Base-by-base conservation (phyloP, 2,113 vertebrate genomes). In the Aegotheles bennettii region DNA sequence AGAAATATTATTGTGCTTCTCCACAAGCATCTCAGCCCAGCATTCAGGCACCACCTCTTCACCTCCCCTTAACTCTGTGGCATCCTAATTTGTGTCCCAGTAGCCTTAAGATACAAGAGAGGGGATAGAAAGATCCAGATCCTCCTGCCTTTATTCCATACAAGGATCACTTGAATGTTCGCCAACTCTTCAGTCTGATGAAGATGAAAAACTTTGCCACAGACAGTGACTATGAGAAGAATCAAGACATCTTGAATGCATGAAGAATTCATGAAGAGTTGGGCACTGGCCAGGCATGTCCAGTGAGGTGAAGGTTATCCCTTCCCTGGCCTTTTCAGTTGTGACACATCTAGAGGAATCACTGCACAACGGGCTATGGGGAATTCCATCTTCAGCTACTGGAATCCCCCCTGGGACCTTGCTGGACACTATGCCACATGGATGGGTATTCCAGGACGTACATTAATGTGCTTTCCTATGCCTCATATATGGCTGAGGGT, bases 361-460 rank as follows among this genome's bases (percentile, higher is more conserved):
- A 0, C 33, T 28, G 51, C 61, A 14, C 33, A 31, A 3, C 16
- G n/a, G 47, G 31, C 7, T 57, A 0, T 2, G 0, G 36, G 38
- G 20, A 76, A 40, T 45, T 83, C 38, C 75, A 21, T 67, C 35
- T 5, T 6, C 5, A 40, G 45, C 16, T 53, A 3, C 42, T 9
- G 5, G 40, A 21, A 13, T 48, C 16, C 25, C 13, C 9, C 50
- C 29, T 3, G 9, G 53, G 65, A 8, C 20, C 14, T n/a, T 3
- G 7, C 48, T 33, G 85, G 57, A 50, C 17, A 2, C 10, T 2
- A 1, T 4, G 0, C 6, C 1, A 0, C 31, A 7, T 2, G 14
- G 25, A 6, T 0, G 2, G 21, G 4, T 16, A 1, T 2, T 20
- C 0, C 2, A 56, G 57, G 29, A 51, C 1, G 1, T 7, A 2